Evolutionary conservation across 92 coral and sea anemone genomes (phyloP), one percentile per base, ranked within the genome.

Genomic region (Hydrozoanthus gracilis): DNA sequence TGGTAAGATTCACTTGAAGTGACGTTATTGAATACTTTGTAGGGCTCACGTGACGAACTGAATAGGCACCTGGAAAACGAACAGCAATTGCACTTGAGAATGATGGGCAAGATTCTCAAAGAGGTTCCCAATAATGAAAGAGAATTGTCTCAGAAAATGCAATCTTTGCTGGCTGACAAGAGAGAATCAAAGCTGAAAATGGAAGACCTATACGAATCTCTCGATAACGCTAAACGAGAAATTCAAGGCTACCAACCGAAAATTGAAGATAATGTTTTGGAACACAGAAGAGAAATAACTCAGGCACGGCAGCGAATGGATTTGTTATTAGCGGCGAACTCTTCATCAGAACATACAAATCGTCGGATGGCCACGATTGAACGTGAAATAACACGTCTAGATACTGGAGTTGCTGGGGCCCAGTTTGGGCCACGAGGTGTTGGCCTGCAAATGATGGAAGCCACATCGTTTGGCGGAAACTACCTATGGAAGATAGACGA

Each of bases 401-500:
- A 49, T 62, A 49, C 55, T 11, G 60, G 46, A 7, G 48, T 11
- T 75, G 35, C 16, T 27, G 67, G 62, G 20, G 18, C 82, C 2
- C 82, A 76, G 6, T 3, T 17, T n/a, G 76, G 51, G 55, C 20
- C 44, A 39, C 12, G 11, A 47, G 50, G 10, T 46, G 17, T 51
- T 16, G 76, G 71, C 9, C 86, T 92, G 4, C 86, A 83, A 44
- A 88, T 94, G 97, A 77, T 92, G 15, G 96, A 93, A 54, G 92
- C 92, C 4, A 92, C 92, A 14, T 88, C 91, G 61, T 93, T 94
- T 55, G 93, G 91, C 66, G 98, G 98, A n/a, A 50, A 70, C 5
- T 96, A 88, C 84, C 66, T 91, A 65, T 96, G 98, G 98, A 96
- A 96, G 73, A 96, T 96, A 44, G 93, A 92, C 58, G 93, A 92